Conservation (phyloP, 2,113 vertebrate species). For the Notiomystis cincta region DNA sequence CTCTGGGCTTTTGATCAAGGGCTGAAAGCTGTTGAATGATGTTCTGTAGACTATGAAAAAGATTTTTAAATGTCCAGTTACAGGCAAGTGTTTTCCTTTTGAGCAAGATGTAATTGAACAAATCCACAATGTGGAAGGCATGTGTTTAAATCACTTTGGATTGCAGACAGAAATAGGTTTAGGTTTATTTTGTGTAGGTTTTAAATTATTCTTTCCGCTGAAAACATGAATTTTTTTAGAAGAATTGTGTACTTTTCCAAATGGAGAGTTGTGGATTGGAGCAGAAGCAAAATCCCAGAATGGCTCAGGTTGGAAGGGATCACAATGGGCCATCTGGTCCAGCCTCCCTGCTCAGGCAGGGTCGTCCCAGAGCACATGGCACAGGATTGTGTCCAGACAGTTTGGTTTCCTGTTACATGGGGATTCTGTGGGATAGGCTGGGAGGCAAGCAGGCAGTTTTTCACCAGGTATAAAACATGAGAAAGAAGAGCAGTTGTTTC, state of each 20-base stretch:
- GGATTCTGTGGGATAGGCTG: neutral
- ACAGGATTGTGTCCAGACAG: neutral
- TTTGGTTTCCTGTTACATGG: neutral
- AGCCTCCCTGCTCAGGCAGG: neutral
- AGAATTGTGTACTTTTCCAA: neutral
- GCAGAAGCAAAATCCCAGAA: neutral
- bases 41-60: neutral
- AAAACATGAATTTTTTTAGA: accelerated
- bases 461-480: neutral
- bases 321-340: neutral
- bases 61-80: neutral
- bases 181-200: neutral
- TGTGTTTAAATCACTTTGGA: neutral
- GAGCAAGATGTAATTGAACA: neutral
- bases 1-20: neutral
- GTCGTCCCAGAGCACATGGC: neutral
- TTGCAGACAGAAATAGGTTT: neutral
- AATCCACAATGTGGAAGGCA: neutral
- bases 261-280: neutral
- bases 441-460: neutral
- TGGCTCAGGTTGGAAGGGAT: neutral
- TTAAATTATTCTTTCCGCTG: neutral
- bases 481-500: neutral
- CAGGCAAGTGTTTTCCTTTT: neutral
- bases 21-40: neutral